These are phyloP conservation scores for Melanogrammus aeglefinus DNA, from an alignment of 2,797 vertebrate species.

Conservation along the genomic window DNA sequence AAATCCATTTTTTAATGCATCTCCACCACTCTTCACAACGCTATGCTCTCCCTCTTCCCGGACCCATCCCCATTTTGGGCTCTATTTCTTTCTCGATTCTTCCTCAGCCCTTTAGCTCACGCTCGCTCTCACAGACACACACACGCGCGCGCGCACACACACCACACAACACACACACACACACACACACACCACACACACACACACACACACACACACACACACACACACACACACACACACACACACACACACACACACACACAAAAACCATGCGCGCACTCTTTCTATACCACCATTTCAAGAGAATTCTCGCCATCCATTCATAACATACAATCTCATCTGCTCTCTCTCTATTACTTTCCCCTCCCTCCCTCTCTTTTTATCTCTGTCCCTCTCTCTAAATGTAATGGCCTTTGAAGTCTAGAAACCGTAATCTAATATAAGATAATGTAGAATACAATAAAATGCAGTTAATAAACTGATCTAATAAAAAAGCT, in stretches of 20 bases:
- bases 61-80: neutral
- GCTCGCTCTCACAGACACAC: neutral
- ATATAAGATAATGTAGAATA: neutral
- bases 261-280: neutral
- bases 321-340: neutral
- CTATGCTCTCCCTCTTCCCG: neutral
- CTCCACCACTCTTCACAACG: neutral
- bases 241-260: no score
- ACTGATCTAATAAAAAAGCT: slow-evolving; percentile 2
- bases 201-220: no score
- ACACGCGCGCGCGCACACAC: no score
- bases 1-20: neutral
- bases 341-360: slow-evolving; percentile 4
- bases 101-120: neutral
- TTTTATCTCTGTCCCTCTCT: neutral
- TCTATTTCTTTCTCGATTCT: neutral
- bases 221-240: neutral
- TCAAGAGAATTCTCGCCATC: neutral
- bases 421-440: neutral
- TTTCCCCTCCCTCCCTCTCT: slow-evolving; percentile 10
- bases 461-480: slow-evolving; percentile 4
- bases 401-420: slow-evolving; percentile 5
- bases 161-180: no score
- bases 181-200: no score
- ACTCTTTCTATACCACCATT: neutral